Evolutionary conservation across 1,140 invertebrate species (phyloP), one percentile per base, ranked within the genome.

Genomic region (Cherax destructor): DNA sequence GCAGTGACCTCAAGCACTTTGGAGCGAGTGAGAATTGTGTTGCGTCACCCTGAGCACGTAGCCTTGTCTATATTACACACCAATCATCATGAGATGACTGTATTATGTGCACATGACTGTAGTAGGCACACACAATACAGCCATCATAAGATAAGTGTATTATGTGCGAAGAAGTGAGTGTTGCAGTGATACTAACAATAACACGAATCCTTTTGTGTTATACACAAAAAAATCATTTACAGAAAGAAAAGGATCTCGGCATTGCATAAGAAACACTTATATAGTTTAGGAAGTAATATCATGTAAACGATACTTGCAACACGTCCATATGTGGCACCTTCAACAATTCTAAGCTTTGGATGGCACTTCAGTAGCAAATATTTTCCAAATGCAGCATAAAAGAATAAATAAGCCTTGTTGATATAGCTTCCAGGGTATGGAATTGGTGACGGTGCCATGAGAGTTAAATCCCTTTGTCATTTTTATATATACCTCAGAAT

Each of bases 371-470:
- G 80, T 83, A 83, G 52, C 41, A 16, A 61, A 61, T 61, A 61
- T 83, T 83, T 83, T 61, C 50, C 49, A 83, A 56, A 83, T 49
- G 24, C 21, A 83, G 30, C 24, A 61, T n/a, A 56, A 80, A 4
- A 83, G n/a, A 1, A 83, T n/a, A 52, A 80, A 56, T n/a, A 56
- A 83, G 80, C 80, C 80, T 83, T 83, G 61, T 83, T 61, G 59
- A 61, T 61, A 61, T 83, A 52, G 10, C 16, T 83, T 49, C 80
- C 80, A 83, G 30, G 56, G 80, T 61, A 30, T 61, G 13, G 10
- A 83, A 61, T 56, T 83, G 52, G 16, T 83, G 80, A 61, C 30
- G 10, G 13, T 83, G 80, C 80, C 56, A 74, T 52, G 50, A 79
- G n/a, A 79, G 30, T 50, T 16, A 50, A 6, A 79, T 7, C 41